These are phyloP conservation scores for Sepioteuthis lessoniana DNA, from an alignment of 2,888 invertebrate species.

Conservation along the genomic window DNA sequence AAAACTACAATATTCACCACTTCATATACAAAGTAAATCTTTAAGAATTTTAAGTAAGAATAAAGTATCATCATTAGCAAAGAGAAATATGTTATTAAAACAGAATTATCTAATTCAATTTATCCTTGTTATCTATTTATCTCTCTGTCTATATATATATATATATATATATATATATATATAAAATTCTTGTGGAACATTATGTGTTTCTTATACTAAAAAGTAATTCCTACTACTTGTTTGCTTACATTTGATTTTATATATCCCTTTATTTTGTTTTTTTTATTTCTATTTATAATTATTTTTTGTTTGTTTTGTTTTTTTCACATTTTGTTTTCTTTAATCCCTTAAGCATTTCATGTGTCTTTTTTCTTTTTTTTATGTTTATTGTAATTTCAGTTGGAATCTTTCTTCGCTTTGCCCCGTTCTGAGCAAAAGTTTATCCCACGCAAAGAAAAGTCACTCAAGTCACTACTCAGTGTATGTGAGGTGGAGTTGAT, in stretches of 20 bases:
- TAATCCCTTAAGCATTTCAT: conserved; percentile 14
- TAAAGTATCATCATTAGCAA: too few species aligned
- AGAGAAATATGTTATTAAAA: too few species aligned
- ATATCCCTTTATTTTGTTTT: too few species aligned
- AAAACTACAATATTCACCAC: too few species aligned
- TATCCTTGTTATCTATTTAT: too few species aligned
- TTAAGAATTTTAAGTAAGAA: too few species aligned
- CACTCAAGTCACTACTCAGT: conserved; percentile 64
- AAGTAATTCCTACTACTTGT: not conserved
- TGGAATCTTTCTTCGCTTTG: conserved; percentile 71
- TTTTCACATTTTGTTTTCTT: not conserved
- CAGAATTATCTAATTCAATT: too few species aligned
- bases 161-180: too few species aligned
- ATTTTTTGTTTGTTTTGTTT: not conserved
- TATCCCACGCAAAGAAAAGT: conserved; percentile 65
- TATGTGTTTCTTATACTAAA: too few species aligned
- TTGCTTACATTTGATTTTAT: not conserved
- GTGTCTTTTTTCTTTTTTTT: not conserved
- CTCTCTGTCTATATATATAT: too few species aligned
- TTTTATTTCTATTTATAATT: not conserved
- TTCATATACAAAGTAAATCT: too few species aligned
- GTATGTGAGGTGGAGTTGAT: conserved; percentile 58
- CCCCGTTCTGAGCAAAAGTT: conserved; percentile 70
- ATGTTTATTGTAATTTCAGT: conserved; percentile 63
- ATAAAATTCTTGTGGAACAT: too few species aligned